Base-by-base conservation (phyloP, 2,797 vertebrate genomes). In the Coregonus ussuriensis region DNA sequence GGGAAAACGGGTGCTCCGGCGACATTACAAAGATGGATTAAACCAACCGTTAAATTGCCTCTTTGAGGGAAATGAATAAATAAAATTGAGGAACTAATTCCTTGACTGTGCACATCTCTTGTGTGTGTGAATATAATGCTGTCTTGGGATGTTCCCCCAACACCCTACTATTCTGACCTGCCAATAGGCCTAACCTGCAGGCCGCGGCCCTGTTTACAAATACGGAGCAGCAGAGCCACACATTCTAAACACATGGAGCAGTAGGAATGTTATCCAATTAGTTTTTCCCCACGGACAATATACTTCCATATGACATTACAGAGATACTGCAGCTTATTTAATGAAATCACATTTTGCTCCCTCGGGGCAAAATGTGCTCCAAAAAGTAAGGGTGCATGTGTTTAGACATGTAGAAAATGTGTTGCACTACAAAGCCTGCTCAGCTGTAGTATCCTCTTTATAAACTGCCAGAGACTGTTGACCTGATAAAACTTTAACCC, bases 51-150 rank as follows among this genome's bases (percentile, higher is more conserved):
- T 93, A 94, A 94, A 94, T 94, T 94, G 93, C 90, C 91, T 94
- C 91, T 93, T 93, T 93, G 91, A 93, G 90, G 85, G 86, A 93
- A 93, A 94, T 93, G 89, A 94, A 94, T 93, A 93, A 93, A 94
- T 94, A 93, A 90, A 93, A 92, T 91, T 91, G 85, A 89, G 89
- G 85, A 90, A 89, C 90, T 93, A 93, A 94, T 94, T 93, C 91
- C 88, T 90, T 85, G 89, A 89, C 87, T 87, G 90, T 89, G 91
- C 88, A 78, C 87, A 85, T 91, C 89, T 91, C 86, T 88, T 83
- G 88, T 85, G 83, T 76, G 87, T 81, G 83, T 77, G 86, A 84
- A 85, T 84, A 90, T 91, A 92, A 91, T 83, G 83, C 85, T 13
- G 69, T 51, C 69, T 15, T n/a, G 0, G 37, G 18, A 21, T 71